phyloP scores from a whole-genome alignment of 2,797 vertebrate genomes.

The Argya squamiceps region DNA sequence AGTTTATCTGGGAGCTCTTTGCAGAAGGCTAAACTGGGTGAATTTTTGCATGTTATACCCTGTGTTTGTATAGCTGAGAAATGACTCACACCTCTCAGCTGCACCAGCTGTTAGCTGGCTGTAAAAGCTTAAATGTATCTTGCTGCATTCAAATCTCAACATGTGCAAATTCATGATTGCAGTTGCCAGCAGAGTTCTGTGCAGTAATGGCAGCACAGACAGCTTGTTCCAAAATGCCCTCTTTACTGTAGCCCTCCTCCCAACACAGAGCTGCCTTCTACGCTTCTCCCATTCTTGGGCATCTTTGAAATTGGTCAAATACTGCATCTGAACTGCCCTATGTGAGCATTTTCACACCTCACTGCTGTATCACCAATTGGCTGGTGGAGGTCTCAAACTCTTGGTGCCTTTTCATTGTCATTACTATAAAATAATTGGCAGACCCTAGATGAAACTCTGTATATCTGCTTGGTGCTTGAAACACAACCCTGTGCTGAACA shows the following conservation, averaged over 20 bases:
- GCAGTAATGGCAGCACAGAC: background rate
- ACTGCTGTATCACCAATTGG: background rate
- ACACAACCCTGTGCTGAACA: background rate
- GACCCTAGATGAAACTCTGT: background rate
- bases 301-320: background rate
- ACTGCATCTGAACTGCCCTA: background rate
- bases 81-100: background rate
- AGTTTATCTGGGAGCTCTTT: background rate
- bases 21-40: background rate
- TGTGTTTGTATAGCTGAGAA: background rate
- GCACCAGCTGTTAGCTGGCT: background rate
- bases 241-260: background rate
- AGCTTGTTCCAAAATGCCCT: background rate
- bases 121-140: background rate
- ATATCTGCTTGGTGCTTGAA: background rate
- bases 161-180: background rate
- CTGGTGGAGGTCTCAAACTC: background rate
- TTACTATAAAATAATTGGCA: background rate
- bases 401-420: background rate
- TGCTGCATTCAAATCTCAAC: background rate
- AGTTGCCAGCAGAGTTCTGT: background rate
- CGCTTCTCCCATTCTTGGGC: accelerated
- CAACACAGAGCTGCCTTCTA: background rate
- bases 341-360: background rate
- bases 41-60: background rate